Evolutionary conservation across 2,113 vertebrate species (phyloP), one percentile per base, ranked within the genome.

Genomic region (Lonchura striata): DNA sequence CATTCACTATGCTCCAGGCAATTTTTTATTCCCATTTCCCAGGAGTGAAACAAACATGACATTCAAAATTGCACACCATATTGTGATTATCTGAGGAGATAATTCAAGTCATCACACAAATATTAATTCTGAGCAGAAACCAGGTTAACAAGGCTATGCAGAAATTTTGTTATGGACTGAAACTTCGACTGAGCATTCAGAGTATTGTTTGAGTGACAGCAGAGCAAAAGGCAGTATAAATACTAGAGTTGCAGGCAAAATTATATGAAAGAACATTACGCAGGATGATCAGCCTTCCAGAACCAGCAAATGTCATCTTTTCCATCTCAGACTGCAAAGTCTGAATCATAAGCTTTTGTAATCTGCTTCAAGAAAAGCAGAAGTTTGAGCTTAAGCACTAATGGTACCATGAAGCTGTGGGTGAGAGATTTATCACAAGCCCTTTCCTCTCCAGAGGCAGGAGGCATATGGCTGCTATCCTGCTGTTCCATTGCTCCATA

Each of bases 11-110:
- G 47, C 75, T 94, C 39, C 33, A 56, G 77, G 74, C 63, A 94
- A 49, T 54, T 70, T 94, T 96, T 94, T 88, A 79, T 88, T 97
- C 95, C 63, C 25, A 60, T 90, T 92, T 96, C 77, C 80, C 79
- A 69, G 68, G 46, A 93, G 47, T 85, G 47, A 94, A 83, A 61
- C 72, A 94, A 97, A 95, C 56, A 92, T 41, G 70, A 52, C 66
- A 92, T 81, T 94, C 79, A 77, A 77, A 97, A 95, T 79, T 88
- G 37, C 33, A 61, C 46, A 47, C 69, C 80, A 82, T 91, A 90
- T 80, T 96, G 70, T 71, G 76, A 75, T 92, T 92, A 89, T 91
- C 61, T 82, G 33, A 68, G 76, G 77, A 86, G 22, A 79, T 86
- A 83, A 94, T 95, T 91, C 79, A 83, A 92, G 61, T 90, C 44